phyloP scores from a whole-genome alignment of 2,113 vertebrate species.

The Nansenia antarctica region DNA sequence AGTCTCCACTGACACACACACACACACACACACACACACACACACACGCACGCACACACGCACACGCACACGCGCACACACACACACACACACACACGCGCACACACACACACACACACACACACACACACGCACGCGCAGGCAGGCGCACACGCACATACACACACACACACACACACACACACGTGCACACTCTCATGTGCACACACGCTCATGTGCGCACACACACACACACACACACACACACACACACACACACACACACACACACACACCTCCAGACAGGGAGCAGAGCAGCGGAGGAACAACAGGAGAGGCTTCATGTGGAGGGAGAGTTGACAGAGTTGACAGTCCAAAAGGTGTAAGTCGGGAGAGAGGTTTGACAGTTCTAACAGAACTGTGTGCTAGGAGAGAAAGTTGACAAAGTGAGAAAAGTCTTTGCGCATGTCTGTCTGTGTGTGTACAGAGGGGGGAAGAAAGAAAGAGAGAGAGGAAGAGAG shows the following conservation, averaged over 20 bases:
- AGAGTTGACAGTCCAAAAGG: slow-evolving; percentile 39
- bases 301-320: slow-evolving; percentile 8
- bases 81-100: not conserved
- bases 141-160: not conserved
- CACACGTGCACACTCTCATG: not conserved
- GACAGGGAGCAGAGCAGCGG: not conserved
- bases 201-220: too few relatives aligned
- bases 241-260: not conserved
- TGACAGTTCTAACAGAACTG: not conserved
- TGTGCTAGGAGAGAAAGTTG: too few relatives aligned
- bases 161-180: not conserved
- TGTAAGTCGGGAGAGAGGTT: not conserved
- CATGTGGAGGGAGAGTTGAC: slow-evolving; percentile 11
- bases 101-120: not conserved
- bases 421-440: not conserved
- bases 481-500: too few relatives aligned
- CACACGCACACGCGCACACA: not conserved
- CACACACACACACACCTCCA: not conserved
- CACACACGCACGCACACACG: not conserved
- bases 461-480: too few relatives aligned
- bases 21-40: not conserved
- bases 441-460: not conserved
- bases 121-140: not conserved
- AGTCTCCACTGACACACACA: not conserved
- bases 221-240: not conserved